A percentile compares a stretch with the other conserved stretches of the same genome.
These are phyloP conservation scores for Aeoliscus strigatus DNA, from an alignment of 2,797 vertebrate genomes.

Conservation along the genomic window DNA sequence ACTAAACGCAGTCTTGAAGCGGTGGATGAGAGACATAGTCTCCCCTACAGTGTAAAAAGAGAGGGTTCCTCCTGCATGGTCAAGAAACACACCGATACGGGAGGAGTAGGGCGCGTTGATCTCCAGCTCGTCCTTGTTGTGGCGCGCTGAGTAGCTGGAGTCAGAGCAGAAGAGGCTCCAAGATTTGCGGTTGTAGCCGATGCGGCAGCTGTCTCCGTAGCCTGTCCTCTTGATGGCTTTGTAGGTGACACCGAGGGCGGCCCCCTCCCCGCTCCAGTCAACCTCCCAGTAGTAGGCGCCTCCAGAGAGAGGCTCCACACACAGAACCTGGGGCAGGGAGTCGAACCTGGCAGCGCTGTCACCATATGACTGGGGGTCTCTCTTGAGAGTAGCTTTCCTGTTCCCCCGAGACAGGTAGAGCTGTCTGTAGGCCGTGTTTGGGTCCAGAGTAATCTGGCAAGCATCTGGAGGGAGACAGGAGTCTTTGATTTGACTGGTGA, in stretches of 20 bases:
- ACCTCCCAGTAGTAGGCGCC: slow-evolving; percentile 80
- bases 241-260: slow-evolving; percentile 75
- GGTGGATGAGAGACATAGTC: slow-evolving; percentile 78
- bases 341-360: slow-evolving; percentile 71
- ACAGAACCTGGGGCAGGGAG: slow-evolving; percentile 78
- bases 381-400: slow-evolving; percentile 74
- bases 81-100: slow-evolving; percentile 79
- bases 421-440: slow-evolving; percentile 77
- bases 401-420: slow-evolving; percentile 76
- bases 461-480: slow-evolving; percentile 57
- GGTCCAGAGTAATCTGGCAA: slow-evolving; percentile 74
- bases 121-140: slow-evolving; percentile 77
- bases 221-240: slow-evolving; percentile 77
- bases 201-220: slow-evolving; percentile 74
- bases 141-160: slow-evolving; percentile 78
- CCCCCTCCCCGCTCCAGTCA: slow-evolving; percentile 81
- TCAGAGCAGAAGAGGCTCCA: slow-evolving; percentile 83
- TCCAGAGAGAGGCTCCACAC: slow-evolving; percentile 69
- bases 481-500: slow-evolving; percentile 1
- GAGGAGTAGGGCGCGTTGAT: slow-evolving; percentile 73
- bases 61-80: slow-evolving; percentile 71
- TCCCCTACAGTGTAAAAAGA: slow-evolving; percentile 77
- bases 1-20: slow-evolving; percentile 74
- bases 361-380: slow-evolving; percentile 70
- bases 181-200: slow-evolving; percentile 81